Base-by-base conservation (phyloP, 1,140 invertebrate species). In the Andricus grossulariae region DNA sequence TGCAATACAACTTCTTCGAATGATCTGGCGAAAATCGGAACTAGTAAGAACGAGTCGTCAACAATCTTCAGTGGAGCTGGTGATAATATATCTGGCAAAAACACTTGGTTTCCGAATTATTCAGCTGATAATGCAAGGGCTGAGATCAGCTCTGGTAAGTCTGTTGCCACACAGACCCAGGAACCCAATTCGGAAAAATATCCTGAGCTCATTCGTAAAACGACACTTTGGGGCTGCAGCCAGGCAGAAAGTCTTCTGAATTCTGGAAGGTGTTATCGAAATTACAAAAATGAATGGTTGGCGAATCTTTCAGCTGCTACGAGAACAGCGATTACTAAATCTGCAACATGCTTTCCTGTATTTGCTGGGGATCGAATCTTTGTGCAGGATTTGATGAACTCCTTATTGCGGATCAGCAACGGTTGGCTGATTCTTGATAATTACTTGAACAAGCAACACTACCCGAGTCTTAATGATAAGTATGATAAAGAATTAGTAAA, bases 351-450 rank as follows among this genome's bases (percentile, higher is more conserved):
- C 18, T 87, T 89, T 71, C 88, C 89, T 0, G 77, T 90, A 0
- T 90, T 87, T 52, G 83, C 85, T 0, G 87, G 87, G 0, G 85
- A 91, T 55, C 83, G 78, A 8, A 80, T 84, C 2, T 86, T 90
- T 51, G 73, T 84, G 0, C 80, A 85, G 3, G 90, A 91, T 45
- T 71, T 91, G 3, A 86, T 91, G 16, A 90, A 88, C 21, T 85
- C 89, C 8, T 74, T 89, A 15, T 10, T 91, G 1, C 84, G 90
- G 19, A 87, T 91, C 19, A 88, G 86, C 75, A 91, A 91, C 70
- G 90, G 89, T 0, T 91, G 90, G 90, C 82, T 91, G 1, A 82
- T 88, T 11, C 82, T 91, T 11, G 90, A 91, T 19, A 90, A 91
- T 73, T 91, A 91, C 39, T 52, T 91, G 3, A 91, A 91, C 71